phyloP scores from a whole-genome alignment of 2,888 invertebrate species.

The Phytoseiulus persimilis region DNA sequence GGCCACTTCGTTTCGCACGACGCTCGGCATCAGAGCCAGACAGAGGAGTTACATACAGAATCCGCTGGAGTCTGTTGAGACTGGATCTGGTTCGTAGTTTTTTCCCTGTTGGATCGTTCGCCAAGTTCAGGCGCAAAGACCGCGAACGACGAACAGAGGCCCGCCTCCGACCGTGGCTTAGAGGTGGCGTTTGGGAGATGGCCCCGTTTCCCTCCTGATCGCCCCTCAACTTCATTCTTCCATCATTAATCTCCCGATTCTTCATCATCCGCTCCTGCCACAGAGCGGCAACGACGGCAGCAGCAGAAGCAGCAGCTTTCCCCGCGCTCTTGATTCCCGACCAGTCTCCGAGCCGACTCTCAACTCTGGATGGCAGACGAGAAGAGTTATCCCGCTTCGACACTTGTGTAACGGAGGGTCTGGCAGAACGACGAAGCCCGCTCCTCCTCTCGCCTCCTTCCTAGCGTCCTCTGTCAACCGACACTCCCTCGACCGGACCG shows the following conservation, averaged over 20 bases:
- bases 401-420: neutral
- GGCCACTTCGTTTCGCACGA: too few relatives aligned
- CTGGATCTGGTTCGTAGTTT: neutral
- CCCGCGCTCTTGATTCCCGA: neutral
- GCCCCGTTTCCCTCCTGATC: neutral
- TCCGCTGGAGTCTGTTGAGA: neutral
- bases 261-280: conserved; percentile 38
- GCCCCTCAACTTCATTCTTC: conserved; percentile 14
- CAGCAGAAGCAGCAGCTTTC: conserved; percentile 6
- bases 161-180: conserved; percentile 5
- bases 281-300: conserved; percentile 26
- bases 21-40: too few relatives aligned
- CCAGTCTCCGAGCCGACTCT: neutral
- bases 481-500: neutral
- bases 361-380: neutral
- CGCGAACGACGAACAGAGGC: neutral
- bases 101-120: neutral
- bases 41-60: neutral
- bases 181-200: neutral
- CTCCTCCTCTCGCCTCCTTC: neutral
- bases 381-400: neutral
- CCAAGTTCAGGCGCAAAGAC: neutral
- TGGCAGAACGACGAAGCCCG: neutral
- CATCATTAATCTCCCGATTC: conserved; percentile 38
- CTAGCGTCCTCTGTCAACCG: neutral